Base-by-base conservation (phyloP, 2,888 invertebrate genomes). In the Julus scandinavius region DNA sequence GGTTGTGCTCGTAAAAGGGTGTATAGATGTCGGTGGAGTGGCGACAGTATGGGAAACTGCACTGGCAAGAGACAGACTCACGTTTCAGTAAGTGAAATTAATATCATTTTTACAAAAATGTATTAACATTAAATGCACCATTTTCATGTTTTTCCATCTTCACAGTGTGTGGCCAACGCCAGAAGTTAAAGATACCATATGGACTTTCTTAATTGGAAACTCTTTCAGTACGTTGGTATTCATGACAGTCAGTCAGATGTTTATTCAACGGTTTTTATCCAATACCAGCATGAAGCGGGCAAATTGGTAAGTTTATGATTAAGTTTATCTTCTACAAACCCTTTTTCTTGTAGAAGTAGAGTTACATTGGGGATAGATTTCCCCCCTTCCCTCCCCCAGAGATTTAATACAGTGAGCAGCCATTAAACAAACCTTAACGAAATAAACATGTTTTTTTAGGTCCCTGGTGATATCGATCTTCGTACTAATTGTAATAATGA, bases 1-100 rank as follows among this genome's bases (percentile, higher is more conserved):
- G 5, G 91, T 91, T 4, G 91, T 92, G 49, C 91, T 92, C 5
- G 90, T 92, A 49, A 90, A 91, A 90, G 91, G 91, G 11, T 84
- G 89, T n/a, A 72, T 89, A 7, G 90, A 90, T 63, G 89, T 91
- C 13, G 91, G 91, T 38, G 91, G 91, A 3, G 88, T 91, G n/a
- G 72, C 87, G 5, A 88, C 90, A 15, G 90, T 91, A 9, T 91
- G 90, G 90, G 87, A 90, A 7, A 89, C 89, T 2, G 90, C 89
- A 83, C n/a, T 89, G 6, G 87, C 89, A 84, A 90, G 90, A 45
- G 90, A 90, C 11, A 89, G 91, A 85, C 90, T 92, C 0, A 89
- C 91, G 13, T 92, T 92, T 49, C 49, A 84, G 88, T 88, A 85
- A 88, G 88, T n/a, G n/a, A 0, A 5, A 17, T 4, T 85, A 45